Evolutionary conservation across 35 echinoderm and acorn worm genomes (phyloP).

Genomic region (Strongylocentrotus purpuratus): DNA sequence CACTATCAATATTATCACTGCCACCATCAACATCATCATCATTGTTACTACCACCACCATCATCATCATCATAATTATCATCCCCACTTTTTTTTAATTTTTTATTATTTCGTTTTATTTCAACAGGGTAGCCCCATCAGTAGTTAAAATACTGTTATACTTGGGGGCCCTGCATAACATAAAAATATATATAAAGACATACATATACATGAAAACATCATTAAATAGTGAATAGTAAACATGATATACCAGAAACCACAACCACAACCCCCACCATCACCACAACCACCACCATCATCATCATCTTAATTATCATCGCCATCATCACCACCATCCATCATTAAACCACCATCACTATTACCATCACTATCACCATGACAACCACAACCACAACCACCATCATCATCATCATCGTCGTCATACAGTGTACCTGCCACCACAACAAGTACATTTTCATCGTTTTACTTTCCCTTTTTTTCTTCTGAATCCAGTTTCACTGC

Average conservation of each 20-base stretch:
- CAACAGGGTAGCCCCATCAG: too few species aligned
- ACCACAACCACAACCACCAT: background rate
- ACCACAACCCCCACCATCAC: background rate
- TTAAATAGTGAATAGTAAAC: too few species aligned
- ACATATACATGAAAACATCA: too few species aligned
- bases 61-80: background rate
- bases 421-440: background rate
- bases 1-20: background rate
- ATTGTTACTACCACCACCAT: background rate
- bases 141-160: too few species aligned
- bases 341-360: background rate
- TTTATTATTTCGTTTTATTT: too few species aligned
- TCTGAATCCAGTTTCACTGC: conserved; percentile 60
- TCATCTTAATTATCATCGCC: background rate
- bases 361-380: background rate
- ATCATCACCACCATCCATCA: background rate
- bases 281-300: background rate
- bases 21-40: background rate
- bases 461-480: background rate
- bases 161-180: too few species aligned
- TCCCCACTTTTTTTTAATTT: too few species aligned
- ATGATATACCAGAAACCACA: too few species aligned
- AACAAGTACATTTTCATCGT: too few species aligned
- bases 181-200: too few species aligned
- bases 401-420: background rate